Evolutionary conservation across 2,888 invertebrate species (phyloP).

Genomic region (Orchestes rusci): DNA sequence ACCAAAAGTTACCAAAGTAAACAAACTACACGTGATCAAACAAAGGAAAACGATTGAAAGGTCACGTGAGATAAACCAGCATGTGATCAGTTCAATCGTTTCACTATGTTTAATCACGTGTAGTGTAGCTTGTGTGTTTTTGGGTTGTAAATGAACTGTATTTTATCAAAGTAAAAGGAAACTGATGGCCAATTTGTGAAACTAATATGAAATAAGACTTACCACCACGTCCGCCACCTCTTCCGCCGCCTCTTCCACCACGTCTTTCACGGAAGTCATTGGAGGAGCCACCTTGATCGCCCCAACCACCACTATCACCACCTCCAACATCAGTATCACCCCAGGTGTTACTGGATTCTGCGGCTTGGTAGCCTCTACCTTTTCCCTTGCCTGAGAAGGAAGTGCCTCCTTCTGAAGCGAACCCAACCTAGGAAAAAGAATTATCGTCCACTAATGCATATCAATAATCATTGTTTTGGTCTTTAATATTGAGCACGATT

Average conservation of each 20-base stretch:
- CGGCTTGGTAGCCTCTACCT: slow-evolving; percentile 47
- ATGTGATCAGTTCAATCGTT: too few species aligned
- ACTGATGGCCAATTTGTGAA: too few species aligned
- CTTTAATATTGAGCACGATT: too few species aligned
- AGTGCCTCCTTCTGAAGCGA: slow-evolving; percentile 47
- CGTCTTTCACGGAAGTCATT: slow-evolving; percentile 11
- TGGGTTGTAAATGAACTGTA: not conserved
- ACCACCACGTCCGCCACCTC: slow-evolving; percentile 20
- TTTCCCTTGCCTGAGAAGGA: slow-evolving; percentile 45
- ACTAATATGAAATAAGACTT: too few species aligned
- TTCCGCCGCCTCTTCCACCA: slow-evolving; percentile 20
- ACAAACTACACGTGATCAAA: too few species aligned
- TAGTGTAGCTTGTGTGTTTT: too few species aligned
- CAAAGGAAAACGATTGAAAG: too few species aligned
- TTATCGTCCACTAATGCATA: slow-evolving; percentile 1
- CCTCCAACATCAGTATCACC: slow-evolving; percentile 10
- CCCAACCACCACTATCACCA: slow-evolving; percentile 12
- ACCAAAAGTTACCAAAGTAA: too few species aligned
- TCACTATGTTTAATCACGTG: too few species aligned
- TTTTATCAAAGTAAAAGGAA: not conserved
- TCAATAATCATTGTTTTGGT: not conserved
- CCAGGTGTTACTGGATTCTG: slow-evolving; percentile 27
- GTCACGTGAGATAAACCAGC: too few species aligned
- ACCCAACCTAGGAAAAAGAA: slow-evolving; percentile 4
- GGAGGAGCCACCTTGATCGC: slow-evolving; percentile 16